Evolutionary conservation across 2,113 vertebrate genomes (phyloP), one percentile per base, ranked within the genome.

Genomic region (Gorsachius goisagi): DNA sequence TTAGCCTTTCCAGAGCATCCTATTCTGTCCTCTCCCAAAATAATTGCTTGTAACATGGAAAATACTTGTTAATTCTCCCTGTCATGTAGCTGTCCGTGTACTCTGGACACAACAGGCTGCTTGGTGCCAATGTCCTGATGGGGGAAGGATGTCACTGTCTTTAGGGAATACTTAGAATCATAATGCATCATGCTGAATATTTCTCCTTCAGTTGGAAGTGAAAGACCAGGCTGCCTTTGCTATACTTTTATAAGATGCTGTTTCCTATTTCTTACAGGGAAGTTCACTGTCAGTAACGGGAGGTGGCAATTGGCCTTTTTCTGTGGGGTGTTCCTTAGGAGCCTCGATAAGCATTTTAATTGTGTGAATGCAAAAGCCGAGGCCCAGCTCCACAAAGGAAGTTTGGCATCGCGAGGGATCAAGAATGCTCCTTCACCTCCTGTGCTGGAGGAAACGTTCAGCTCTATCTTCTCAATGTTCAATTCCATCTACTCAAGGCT

Each of bases 21-120:
- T 78, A 47, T 64, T 45, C 64, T 78, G 64, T 19, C 8, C 16
- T 66, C 9, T 71, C 58, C 37, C 50, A 4, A 83, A 52, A 39
- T 30, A 32, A 76, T 30, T 52, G 44, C 52, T 92, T 0, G 0
- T 52, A 39, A 39, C 20, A 30, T 1, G 12, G 50, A 56, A 64
- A 64, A 71, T 6, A 24, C 28, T 44, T 18, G 7, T 60, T 58
- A 47, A 66, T 45, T 53, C 55, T 55, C 55, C 53, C 21, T 41
- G 21, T 27, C 32, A 5, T 32, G 41, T 28, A 17, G 26, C 47
- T 76, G 24, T 21, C 49, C 33, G n/a, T 32, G 60, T 17, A 27
- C 22, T 41, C 39, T 4, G 37, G 60, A 47, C 45, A 35, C 53
- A 41, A 32, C 5, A 11, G 62, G 39, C 30, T 85, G 41, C 72